Conservation (phyloP, 2,888 invertebrate species). For the Nomada lathburiana region DNA sequence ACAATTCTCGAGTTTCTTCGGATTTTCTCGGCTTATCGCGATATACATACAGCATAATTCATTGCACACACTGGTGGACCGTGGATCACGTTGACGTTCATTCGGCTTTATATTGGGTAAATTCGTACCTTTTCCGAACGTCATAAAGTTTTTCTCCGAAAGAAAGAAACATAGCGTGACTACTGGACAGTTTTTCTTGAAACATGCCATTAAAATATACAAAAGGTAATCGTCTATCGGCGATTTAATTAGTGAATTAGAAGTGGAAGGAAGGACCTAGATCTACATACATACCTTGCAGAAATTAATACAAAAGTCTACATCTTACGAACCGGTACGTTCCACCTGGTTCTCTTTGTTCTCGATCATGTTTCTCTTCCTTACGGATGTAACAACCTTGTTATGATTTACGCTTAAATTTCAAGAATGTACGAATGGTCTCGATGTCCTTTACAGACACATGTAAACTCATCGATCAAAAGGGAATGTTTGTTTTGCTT, state of each 20-base stretch:
- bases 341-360: constrained; percentile 30
- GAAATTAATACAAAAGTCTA: constrained; percentile 44
- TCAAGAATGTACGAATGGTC: constrained; percentile 17
- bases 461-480: constrained; percentile 59
- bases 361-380: constrained; percentile 3
- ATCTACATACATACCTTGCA: constrained; percentile 16
- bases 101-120: constrained; percentile 17
- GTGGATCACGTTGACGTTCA: constrained; percentile 58
- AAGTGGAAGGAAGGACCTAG: constrained; percentile 31
- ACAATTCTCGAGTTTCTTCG: constrained; percentile 26
- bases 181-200: background rate
- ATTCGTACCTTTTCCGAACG: constrained; percentile 19
- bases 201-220: constrained; percentile 3
- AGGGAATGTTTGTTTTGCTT: constrained; percentile 65
- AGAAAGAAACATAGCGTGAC: background rate
- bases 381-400: background rate
- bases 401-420: constrained; percentile 1
- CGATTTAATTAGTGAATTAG: constrained; percentile 13
- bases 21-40: constrained; percentile 5
- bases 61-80: constrained; percentile 30
- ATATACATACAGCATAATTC: constrained; percentile 37
- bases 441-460: constrained; percentile 54
- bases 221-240: constrained; percentile 1
- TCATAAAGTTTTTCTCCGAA: background rate
- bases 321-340: constrained; percentile 46